Conservation (phyloP, 2,888 invertebrate species). For the Clepsis dumicolana region DNA sequence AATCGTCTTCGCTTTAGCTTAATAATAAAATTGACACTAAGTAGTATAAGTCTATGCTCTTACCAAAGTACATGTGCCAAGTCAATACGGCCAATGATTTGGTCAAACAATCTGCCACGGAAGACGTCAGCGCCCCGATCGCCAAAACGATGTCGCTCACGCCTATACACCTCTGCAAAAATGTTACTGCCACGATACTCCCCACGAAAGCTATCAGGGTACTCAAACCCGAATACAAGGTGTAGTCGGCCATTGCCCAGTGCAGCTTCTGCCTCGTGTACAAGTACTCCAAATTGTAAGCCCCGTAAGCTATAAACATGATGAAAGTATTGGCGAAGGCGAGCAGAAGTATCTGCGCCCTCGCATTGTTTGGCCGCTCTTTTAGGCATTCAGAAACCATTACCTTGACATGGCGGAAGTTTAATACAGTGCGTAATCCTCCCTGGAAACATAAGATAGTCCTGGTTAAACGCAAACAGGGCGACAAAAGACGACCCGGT, state of each 20-base stretch:
- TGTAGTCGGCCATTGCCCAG: conserved; percentile 87
- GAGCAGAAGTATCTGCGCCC: conserved; percentile 82
- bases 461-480: no score
- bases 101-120: conserved; percentile 60
- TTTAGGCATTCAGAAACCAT: conserved; percentile 86
- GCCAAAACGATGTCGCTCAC: conserved; percentile 62
- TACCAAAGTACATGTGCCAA: conserved; percentile 78
- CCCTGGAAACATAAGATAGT: conserved; percentile 70
- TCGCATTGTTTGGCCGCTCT: conserved; percentile 82
- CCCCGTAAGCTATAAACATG: conserved; percentile 72
- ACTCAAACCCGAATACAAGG: conserved; percentile 78
- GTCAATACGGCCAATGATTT: conserved; percentile 55
- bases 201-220: conserved; percentile 80
- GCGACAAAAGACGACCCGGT: no score
- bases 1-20: no score
- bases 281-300: conserved; percentile 80
- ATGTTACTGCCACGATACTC: conserved; percentile 67
- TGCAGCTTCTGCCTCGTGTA: conserved; percentile 86
- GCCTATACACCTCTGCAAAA: conserved; percentile 69
- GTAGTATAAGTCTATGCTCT: no score
- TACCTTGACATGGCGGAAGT: conserved; percentile 81
- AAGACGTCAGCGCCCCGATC: conserved; percentile 54
- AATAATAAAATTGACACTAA: conserved; percentile 44
- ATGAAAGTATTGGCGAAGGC: conserved; percentile 66
- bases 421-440: conserved; percentile 72